Evolutionary conservation across 2,113 vertebrate species (phyloP).

Genomic region (Aphelocoma coerulescens): DNA sequence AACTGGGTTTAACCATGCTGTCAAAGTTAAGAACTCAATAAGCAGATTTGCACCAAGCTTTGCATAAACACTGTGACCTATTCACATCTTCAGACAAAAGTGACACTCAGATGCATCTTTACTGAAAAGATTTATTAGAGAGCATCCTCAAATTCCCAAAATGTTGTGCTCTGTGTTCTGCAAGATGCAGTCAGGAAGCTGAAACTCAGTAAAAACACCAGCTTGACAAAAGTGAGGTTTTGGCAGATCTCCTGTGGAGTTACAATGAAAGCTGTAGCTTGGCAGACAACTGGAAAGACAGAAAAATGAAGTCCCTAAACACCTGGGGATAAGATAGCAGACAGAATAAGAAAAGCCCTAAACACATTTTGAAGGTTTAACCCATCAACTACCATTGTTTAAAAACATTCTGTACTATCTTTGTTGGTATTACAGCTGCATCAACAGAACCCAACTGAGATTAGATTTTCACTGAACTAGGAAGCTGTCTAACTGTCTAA

Average conservation of each 20-base stretch:
- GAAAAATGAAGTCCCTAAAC: not conserved
- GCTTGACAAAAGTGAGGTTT: slow-evolving; percentile 9
- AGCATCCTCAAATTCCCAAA: not conserved
- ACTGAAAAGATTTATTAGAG: not conserved
- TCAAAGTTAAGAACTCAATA: not conserved
- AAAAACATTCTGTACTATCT: not conserved
- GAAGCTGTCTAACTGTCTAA: not conserved
- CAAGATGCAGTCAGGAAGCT: not conserved
- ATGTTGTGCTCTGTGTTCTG: not conserved
- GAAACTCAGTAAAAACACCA: not conserved
- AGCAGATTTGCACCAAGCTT: not conserved
- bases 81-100: not conserved
- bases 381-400: not conserved
- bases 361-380: slow-evolving; percentile 7
- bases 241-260: slow-evolving; percentile 37
- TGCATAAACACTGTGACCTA: slow-evolving; percentile 14
- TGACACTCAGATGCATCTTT: not conserved
- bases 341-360: not conserved
- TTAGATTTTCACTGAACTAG: not conserved
- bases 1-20: not conserved
- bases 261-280: not conserved
- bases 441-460: not conserved
- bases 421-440: not conserved
- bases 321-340: not conserved
- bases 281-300: not conserved